phyloP scores from a whole-genome alignment of 2,113 vertebrate species.

The Hyperopisus bebe region DNA sequence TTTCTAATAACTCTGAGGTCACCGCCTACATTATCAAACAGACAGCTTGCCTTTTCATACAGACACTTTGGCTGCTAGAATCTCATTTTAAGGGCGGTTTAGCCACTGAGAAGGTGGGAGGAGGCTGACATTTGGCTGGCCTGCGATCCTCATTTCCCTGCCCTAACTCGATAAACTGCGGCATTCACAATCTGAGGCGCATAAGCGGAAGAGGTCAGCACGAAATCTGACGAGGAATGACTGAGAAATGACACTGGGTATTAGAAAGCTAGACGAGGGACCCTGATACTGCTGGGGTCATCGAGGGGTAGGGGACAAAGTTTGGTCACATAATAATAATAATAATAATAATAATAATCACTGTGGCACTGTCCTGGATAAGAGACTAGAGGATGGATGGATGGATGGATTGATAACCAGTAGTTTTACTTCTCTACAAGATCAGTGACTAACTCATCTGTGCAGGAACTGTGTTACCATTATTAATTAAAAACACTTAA shows the following conservation, averaged over 20 bases:
- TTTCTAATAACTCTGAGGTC: slow-evolving; percentile 42
- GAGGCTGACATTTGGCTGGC: background rate
- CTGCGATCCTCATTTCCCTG: slow-evolving; percentile 5
- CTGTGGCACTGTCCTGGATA: background rate
- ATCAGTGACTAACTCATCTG: background rate
- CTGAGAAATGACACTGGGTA: background rate
- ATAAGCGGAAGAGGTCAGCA: background rate
- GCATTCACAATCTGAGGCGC: background rate
- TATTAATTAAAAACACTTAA: background rate
- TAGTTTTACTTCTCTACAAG: background rate
- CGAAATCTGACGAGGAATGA: background rate
- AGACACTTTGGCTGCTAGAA: slow-evolving; percentile 29
- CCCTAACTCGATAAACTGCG: background rate
- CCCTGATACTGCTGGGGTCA: background rate
- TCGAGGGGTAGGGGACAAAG: background rate
- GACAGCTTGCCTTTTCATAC: slow-evolving; percentile 39
- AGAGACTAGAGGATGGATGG: background rate
- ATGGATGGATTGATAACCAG: background rate
- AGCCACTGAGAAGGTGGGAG: slow-evolving; percentile 18
- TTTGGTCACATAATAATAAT: background rate
- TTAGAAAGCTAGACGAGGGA: background rate
- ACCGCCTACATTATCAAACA: slow-evolving; percentile 47
- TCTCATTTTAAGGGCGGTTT: slow-evolving; percentile 37
- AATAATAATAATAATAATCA: no score
- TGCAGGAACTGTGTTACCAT: background rate